Evolutionary conservation across 1,140 invertebrate genomes (phyloP).

Genomic region (Battus philenor): DNA sequence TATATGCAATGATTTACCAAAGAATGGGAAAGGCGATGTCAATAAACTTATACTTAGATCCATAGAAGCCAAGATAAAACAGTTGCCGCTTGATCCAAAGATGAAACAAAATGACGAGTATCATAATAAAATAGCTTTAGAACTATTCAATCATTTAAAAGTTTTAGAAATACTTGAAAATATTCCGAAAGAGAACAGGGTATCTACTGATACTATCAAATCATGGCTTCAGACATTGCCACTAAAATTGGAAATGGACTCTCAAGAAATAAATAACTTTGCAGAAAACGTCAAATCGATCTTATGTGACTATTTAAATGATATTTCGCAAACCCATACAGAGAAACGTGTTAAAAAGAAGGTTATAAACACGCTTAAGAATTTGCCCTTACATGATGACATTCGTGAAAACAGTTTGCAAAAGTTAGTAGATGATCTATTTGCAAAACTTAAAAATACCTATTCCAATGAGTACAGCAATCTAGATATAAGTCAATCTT

Average conservation of each 20-base stretch:
- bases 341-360: conserved; percentile 2
- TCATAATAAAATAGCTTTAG: conserved; percentile 3
- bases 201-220: background rate
- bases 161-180: background rate
- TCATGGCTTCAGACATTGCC: conserved; percentile 3
- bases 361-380: conserved; percentile 1
- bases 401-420: conserved; percentile 3
- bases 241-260: background rate
- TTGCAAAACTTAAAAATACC: conserved; percentile 6
- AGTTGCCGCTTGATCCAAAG: conserved; percentile 5
- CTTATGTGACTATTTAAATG: conserved; percentile 1
- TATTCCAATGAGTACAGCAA: too few species aligned
- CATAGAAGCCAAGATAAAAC: conserved; percentile 9
- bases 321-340: background rate
- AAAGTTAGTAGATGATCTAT: conserved; percentile 4
- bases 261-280: background rate
- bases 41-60: conserved; percentile 1
- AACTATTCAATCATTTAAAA: conserved; percentile 7
- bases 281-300: background rate
- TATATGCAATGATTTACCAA: background rate
- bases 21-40: background rate
- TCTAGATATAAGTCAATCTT: background rate
- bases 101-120: conserved; percentile 1
- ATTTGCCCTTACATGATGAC: conserved; percentile 1
- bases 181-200: background rate